These are phyloP conservation scores for Tetraodon nigroviridis DNA, from an alignment of 2,113 vertebrate genomes.

Conservation along the genomic window DNA sequence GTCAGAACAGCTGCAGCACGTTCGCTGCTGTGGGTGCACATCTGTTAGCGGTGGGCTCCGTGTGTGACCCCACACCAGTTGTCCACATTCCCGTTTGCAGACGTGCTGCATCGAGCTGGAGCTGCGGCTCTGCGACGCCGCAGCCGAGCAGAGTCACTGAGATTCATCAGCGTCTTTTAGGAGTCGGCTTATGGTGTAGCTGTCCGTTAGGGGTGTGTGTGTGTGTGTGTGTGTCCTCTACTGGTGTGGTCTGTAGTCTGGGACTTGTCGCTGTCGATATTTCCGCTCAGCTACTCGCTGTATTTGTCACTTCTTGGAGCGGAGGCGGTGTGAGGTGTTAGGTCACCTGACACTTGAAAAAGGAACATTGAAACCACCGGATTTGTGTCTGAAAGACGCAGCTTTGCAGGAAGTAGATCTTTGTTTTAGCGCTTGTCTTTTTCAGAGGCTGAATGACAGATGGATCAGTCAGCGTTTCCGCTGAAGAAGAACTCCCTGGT, in stretches of 20 bases:
- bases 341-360: constrained; percentile 3
- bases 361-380: no score
- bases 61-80: constrained; percentile 36
- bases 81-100: constrained; percentile 24
- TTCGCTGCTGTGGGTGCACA: constrained; percentile 54
- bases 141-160: not conserved
- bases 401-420: not conserved
- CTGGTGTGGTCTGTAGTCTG: constrained; percentile 17
- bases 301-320: constrained; percentile 36
- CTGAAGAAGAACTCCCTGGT: not conserved
- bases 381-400: not conserved
- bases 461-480: not conserved
- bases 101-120: constrained; percentile 22
- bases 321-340: constrained; percentile 10
- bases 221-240: not conserved
- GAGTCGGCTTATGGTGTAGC: not conserved
- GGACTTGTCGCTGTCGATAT: constrained; percentile 54
- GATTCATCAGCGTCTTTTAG: not conserved
- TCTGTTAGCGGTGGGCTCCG: constrained; percentile 56
- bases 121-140: not conserved
- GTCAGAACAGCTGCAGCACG: constrained; percentile 65
- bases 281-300: constrained; percentile 54
- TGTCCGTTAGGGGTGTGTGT: not conserved
- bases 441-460: not conserved
- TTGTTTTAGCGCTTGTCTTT: not conserved